phyloP scores from a whole-genome alignment of 2,113 vertebrate species.

The Uria aalge region DNA sequence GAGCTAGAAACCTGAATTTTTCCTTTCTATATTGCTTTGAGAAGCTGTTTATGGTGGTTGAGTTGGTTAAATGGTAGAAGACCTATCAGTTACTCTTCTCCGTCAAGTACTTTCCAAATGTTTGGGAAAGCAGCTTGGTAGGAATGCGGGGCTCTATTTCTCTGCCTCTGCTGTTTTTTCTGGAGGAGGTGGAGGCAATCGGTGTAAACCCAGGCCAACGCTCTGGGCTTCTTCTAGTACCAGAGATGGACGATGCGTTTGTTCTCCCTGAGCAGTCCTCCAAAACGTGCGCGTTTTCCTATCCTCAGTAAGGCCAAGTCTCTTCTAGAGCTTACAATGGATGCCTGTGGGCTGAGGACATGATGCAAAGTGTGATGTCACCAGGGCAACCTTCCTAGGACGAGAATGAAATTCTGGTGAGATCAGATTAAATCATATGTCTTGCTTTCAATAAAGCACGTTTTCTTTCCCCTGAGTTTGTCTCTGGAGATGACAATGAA shows the following conservation, averaged over 20 bases:
- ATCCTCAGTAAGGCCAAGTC: not conserved
- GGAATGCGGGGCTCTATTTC: not conserved
- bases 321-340: not conserved
- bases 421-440: conserved; percentile 48
- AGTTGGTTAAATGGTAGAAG: not conserved
- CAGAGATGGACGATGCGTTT: not conserved
- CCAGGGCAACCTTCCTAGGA: conserved; percentile 15
- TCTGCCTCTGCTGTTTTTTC: not conserved
- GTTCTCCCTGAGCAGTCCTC: not conserved
- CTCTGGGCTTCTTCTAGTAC: not conserved
- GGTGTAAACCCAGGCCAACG: not conserved
- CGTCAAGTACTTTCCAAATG: not conserved
- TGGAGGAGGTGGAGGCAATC: not conserved
- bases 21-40: not conserved
- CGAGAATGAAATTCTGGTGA: conserved; percentile 25
- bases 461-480: not conserved
- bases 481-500: conserved; percentile 28
- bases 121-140: not conserved
- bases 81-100: not conserved
- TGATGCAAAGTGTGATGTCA: conserved; percentile 21
- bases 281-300: accelerated
- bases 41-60: not conserved
- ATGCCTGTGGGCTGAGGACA: conserved; percentile 22
- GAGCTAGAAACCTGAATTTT: not conserved
- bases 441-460: not conserved